Evolutionary conservation across 2,888 invertebrate genomes (phyloP).

Genomic region (Beris chalybata): DNA sequence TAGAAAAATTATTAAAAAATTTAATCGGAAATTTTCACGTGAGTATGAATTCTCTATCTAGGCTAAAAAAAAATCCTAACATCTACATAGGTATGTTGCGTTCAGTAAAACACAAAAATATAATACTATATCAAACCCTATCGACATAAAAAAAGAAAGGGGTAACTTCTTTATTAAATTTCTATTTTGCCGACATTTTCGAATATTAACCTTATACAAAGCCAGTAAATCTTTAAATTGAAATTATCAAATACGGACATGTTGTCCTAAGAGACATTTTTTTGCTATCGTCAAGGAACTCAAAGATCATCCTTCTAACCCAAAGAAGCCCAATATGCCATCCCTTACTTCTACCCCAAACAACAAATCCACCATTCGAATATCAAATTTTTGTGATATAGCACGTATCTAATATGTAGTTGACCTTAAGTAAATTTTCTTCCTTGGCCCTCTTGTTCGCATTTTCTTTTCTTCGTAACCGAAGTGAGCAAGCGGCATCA

Average conservation of each 20-base stretch:
- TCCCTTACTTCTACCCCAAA: no score
- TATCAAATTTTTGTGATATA: constrained; percentile 39
- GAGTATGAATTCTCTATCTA: no score
- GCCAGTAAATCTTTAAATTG: constrained; percentile 35
- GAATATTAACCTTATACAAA: not conserved
- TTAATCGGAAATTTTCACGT: no score
- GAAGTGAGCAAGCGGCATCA: constrained; percentile 32
- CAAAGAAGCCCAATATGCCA: not conserved
- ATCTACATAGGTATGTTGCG: no score
- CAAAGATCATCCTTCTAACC: not conserved
- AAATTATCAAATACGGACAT: constrained; percentile 35
- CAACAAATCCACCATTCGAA: constrained; percentile 30
- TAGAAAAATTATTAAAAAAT: no score
- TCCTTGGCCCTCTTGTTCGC: constrained; percentile 24
- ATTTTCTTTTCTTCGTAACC: constrained; percentile 24
- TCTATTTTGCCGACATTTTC: constrained; percentile 11
- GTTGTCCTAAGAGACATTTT: constrained; percentile 29
- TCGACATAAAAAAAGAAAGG: not conserved
- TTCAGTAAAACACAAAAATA: no score
- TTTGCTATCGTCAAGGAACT: not conserved
- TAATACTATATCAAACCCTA: no score
- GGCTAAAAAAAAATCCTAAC: no score
- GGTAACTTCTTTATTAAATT: constrained; percentile 31
- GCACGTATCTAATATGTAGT: constrained; percentile 40
- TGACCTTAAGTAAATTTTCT: constrained; percentile 39